Conservation (phyloP, 2,113 vertebrate species). For the Catharus bicknelli region DNA sequence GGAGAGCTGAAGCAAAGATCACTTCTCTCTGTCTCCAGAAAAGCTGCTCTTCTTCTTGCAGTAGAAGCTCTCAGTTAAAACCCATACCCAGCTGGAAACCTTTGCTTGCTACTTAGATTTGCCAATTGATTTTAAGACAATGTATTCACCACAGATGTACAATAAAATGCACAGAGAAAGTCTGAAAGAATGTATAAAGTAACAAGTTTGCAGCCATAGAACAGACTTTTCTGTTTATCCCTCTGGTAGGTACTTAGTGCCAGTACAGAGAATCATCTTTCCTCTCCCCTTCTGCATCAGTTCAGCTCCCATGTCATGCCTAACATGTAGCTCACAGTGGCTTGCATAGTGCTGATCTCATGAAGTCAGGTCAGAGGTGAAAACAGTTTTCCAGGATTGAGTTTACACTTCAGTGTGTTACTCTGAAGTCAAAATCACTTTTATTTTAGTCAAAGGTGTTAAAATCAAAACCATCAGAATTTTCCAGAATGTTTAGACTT, state of each 20-base stretch:
- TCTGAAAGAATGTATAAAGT: not conserved
- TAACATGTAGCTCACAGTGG: not conserved
- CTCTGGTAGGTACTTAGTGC: not conserved
- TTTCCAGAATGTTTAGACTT: not conserved
- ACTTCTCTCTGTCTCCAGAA: not conserved
- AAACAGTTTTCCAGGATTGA: not conserved
- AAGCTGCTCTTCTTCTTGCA: not conserved
- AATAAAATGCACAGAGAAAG: not conserved
- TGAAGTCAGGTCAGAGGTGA: not conserved
- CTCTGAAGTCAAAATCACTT: not conserved
- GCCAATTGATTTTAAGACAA: not conserved
- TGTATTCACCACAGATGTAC: rapidly evolving
- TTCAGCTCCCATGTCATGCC: not conserved
- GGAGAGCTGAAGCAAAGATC: not conserved
- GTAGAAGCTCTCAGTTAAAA: not conserved
- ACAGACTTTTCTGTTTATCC: not conserved
- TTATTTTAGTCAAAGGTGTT: not conserved
- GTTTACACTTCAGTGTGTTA: not conserved
- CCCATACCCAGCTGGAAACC: not conserved
- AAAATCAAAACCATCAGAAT: not conserved
- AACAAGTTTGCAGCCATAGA: not conserved
- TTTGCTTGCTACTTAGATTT: not conserved
- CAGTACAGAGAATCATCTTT: not conserved
- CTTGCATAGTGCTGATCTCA: not conserved
- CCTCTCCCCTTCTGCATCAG: not conserved